Evolutionary conservation across 2,113 vertebrate genomes (phyloP).

Genomic region (human (Homo sapiens)): DNA sequence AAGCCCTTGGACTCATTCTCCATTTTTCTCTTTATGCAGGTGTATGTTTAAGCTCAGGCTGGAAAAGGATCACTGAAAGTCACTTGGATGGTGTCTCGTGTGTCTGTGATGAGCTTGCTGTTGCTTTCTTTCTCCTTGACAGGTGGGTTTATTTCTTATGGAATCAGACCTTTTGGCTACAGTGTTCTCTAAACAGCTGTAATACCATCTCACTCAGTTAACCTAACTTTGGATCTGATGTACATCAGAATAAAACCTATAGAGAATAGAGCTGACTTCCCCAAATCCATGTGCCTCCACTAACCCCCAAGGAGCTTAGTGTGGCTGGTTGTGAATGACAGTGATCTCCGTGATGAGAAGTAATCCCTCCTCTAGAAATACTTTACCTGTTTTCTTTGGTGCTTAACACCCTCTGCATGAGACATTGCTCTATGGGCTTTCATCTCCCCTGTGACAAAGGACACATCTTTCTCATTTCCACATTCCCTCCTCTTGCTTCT

Average conservation of each 20-base stretch:
- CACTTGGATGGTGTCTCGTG: background rate
- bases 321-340: background rate
- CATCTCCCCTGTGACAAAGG: background rate
- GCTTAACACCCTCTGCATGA: background rate
- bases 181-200: background rate
- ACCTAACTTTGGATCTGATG: background rate
- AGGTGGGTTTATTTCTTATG: background rate
- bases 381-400: background rate
- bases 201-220: background rate
- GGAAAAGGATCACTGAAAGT: background rate
- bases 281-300: background rate
- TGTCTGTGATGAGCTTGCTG: background rate
- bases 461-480: background rate
- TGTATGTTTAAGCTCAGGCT: background rate
- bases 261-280: background rate
- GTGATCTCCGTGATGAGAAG: background rate
- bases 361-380: background rate
- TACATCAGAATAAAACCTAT: background rate
- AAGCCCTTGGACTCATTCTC: background rate
- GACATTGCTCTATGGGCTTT: background rate
- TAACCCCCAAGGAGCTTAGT: background rate
- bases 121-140: background rate
- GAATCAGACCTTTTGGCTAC: background rate
- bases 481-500: background rate
- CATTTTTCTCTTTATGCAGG: background rate